Percentiles rank a stretch among this genome's conserved stretches.
phyloP scores from a whole-genome alignment of 2,113 vertebrate species.

The Mormyrus iriodes region DNA sequence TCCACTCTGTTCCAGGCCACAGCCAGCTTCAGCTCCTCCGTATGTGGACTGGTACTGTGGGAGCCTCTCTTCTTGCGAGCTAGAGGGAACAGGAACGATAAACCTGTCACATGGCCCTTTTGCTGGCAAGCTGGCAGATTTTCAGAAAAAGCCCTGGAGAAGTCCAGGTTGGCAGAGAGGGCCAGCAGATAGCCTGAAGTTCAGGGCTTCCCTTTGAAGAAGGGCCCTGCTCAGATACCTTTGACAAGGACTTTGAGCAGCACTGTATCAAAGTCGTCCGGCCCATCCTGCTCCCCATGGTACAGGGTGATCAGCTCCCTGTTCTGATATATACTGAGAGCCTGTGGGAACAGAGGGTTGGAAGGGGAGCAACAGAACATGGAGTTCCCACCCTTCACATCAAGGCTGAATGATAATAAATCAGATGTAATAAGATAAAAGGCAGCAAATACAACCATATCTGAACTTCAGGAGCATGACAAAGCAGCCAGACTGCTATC shows the following conservation, averaged over 20 bases:
- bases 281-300: conserved; percentile 66
- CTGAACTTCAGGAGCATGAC: neutral
- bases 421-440: neutral
- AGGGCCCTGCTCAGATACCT: conserved; percentile 51
- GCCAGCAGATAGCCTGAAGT: neutral
- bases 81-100: conserved; percentile 29
- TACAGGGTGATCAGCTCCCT: conserved; percentile 72
- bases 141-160: neutral
- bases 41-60: conserved; percentile 57
- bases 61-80: conserved; percentile 58
- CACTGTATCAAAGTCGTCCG: conserved; percentile 79
- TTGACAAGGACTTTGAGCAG: conserved; percentile 73
- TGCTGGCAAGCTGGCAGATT: neutral
- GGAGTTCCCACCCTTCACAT: neutral
- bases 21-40: conserved; percentile 77
- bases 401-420: neutral
- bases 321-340: conserved; percentile 69
- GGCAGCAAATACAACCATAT: neutral
- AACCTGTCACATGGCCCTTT: neutral
- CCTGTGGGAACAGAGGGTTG: conserved; percentile 42
- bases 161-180: neutral
- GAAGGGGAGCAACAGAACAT: neutral
- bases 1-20: conserved; percentile 87
- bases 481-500: neutral
- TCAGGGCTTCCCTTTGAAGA: neutral